phyloP scores from a whole-genome alignment of 2,888 invertebrate species.

The Lamellibrachia columna region DNA sequence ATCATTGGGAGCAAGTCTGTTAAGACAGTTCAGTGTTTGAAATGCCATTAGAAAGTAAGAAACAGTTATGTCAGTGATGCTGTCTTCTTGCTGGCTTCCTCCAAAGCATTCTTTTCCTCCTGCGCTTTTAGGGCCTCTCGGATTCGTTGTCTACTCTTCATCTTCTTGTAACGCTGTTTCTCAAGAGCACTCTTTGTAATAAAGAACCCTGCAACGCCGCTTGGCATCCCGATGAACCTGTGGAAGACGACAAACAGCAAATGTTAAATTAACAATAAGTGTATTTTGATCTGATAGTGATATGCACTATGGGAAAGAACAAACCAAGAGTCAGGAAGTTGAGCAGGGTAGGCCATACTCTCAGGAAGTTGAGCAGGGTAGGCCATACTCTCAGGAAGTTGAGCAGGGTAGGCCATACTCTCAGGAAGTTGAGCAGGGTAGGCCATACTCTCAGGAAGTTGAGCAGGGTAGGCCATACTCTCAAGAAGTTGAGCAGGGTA shows the following conservation, averaged over 20 bases:
- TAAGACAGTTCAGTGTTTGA: background rate
- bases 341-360: no score
- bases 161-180: conserved; percentile 16
- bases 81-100: background rate
- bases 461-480: no score
- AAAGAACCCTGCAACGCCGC: background rate
- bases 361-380: no score
- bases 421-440: no score
- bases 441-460: no score
- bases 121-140: background rate
- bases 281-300: no score
- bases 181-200: conserved; percentile 4
- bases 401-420: no score
- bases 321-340: no score
- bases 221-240: conserved; percentile 1
- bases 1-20: background rate
- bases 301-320: no score
- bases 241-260: background rate
- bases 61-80: background rate
- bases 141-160: conserved; percentile 2
- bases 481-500: no score
- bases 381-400: no score
- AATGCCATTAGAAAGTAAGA: background rate
- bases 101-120: background rate
- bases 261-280: background rate